Conservation (phyloP, 2,888 invertebrate genomes). For the Caenorhabditis sp. region DNA sequence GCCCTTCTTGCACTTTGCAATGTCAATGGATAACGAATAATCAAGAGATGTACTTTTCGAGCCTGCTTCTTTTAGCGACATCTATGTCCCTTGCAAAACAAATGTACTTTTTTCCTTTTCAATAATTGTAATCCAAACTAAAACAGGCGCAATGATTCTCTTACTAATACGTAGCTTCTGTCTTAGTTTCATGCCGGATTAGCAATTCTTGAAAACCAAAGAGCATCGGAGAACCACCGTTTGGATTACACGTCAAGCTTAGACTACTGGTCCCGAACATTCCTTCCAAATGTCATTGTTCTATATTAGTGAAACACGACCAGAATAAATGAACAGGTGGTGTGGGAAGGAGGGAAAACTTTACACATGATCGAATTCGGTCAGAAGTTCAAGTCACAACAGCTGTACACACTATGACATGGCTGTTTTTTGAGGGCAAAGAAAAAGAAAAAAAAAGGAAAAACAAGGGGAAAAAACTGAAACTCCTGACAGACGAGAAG, state of each 20-base stretch:
- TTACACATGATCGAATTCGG: constrained; percentile 5
- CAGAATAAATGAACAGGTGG: constrained; percentile 5
- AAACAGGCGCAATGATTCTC: constrained; percentile 2
- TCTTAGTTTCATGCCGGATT: background rate
- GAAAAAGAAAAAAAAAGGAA: background rate
- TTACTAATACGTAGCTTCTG: constrained; percentile 17
- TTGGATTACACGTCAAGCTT: no score
- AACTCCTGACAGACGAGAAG: background rate
- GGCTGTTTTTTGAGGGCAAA: constrained; percentile 12
- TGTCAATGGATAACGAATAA: constrained; percentile 3
- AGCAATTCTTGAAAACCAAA: constrained; percentile 4
- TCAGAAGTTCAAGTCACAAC: constrained; percentile 12
- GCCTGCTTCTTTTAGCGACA: no score
- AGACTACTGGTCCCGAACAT: background rate
- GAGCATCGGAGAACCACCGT: constrained; percentile 1
- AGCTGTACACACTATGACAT: constrained; percentile 6
- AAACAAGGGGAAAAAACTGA: background rate
- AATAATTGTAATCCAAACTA: background rate
- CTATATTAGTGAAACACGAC: background rate
- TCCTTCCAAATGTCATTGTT: constrained; percentile 9
- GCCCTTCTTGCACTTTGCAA: background rate
- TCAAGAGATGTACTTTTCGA: no score
- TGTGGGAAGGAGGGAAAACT: background rate
- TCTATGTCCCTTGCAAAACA: background rate
- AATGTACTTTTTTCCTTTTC: background rate